phyloP scores from a whole-genome alignment of 2,113 vertebrate genomes.

The Paradoxurus hermaphroditus region DNA sequence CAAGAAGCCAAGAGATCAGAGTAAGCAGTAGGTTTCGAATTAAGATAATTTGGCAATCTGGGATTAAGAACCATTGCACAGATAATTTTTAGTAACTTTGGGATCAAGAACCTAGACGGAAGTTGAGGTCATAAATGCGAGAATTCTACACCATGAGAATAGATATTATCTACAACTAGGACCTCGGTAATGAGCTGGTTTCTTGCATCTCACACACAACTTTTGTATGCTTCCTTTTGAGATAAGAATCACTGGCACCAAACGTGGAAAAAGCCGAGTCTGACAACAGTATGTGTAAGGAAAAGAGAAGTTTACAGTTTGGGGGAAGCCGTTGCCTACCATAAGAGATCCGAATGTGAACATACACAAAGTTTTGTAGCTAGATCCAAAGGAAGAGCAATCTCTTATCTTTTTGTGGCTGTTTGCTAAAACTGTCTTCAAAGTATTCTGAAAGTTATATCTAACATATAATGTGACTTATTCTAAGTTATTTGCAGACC shows the following conservation, averaged over 20 bases:
- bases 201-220: neutral
- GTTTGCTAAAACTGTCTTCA: neutral
- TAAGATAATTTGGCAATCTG: neutral
- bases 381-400: neutral
- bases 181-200: neutral
- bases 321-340: constrained; percentile 18
- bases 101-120: neutral
- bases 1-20: neutral
- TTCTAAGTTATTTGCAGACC: constrained; percentile 5
- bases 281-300: neutral
- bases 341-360: neutral
- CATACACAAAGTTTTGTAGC: neutral
- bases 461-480: neutral
- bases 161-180: neutral
- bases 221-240: neutral
- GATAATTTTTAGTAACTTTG: neutral
- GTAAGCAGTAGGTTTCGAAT: neutral
- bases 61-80: neutral
- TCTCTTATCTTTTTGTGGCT: neutral
- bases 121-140: neutral
- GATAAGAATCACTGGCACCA: neutral
- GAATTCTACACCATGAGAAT: neutral
- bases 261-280: neutral
- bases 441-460: neutral
- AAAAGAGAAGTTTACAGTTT: constrained; percentile 17